These are phyloP conservation scores for Oopsacas minuta DNA, from an alignment of 37 sponge, comb jelly and placozoan species.

Conservation along the genomic window DNA sequence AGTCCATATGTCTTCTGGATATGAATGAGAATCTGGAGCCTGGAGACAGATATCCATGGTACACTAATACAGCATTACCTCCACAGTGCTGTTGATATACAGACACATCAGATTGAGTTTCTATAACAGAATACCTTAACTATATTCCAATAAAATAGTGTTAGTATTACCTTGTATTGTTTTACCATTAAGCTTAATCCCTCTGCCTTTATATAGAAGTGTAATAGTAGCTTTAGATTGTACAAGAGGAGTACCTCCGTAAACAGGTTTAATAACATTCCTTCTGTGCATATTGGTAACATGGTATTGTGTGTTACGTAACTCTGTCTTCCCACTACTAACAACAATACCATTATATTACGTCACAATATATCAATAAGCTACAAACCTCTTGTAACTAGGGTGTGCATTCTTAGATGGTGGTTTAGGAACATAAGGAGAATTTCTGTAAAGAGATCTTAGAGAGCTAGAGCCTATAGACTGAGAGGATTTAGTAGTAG, in stretches of 20 bases:
- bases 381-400: background rate
- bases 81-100: conserved; percentile 88
- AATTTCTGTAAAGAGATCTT: background rate
- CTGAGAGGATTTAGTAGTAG: background rate
- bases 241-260: background rate
- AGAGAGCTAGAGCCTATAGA: background rate
- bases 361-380: background rate
- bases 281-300: background rate
- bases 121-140: background rate
- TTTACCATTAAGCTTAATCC: background rate
- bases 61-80: conserved; percentile 74
- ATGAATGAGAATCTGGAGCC: conserved; percentile 38
- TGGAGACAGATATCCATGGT: conserved; percentile 34
- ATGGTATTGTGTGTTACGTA: background rate
- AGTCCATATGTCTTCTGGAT: conserved; percentile 56
- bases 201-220: background rate
- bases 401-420: background rate
- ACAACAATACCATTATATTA: background rate
- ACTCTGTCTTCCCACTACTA: background rate
- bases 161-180: background rate
- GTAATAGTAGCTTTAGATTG: background rate
- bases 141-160: no score
- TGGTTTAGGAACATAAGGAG: background rate
- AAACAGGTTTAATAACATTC: background rate
- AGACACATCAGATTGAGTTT: background rate